A percentile compares a stretch with the other conserved stretches of the same genome.
Evolutionary conservation across 2,888 invertebrate genomes (phyloP).

Genomic region (Drosophila anceps): DNA sequence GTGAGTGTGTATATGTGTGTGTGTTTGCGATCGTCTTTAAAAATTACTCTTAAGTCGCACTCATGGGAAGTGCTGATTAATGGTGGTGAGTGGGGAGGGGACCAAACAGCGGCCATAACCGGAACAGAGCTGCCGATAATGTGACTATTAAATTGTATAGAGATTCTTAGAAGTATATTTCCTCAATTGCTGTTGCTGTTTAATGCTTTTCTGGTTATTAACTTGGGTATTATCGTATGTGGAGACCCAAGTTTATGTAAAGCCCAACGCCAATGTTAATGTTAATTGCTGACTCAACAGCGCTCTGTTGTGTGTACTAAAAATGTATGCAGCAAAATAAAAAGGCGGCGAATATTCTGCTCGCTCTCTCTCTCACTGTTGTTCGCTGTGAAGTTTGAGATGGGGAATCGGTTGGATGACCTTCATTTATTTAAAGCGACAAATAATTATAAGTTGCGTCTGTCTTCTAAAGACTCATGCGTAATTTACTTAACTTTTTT

Average conservation of each 20-base stretch:
- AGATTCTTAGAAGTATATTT: conserved; percentile 15
- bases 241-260: conserved; percentile 45
- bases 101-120: conserved; percentile 30
- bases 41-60: conserved; percentile 39
- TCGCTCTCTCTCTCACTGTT: conserved; percentile 1
- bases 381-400: conserved; percentile 23
- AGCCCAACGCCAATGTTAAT: conserved; percentile 31
- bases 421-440: conserved; percentile 22
- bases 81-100: conserved; percentile 2
- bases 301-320: conserved; percentile 41
- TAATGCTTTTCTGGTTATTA: conserved; percentile 52
- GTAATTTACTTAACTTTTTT: conserved; percentile 53
- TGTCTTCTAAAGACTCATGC: conserved; percentile 29
- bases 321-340: conserved; percentile 33
- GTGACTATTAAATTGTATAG: conserved; percentile 20
- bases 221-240: conserved; percentile 59
- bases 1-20: conserved; percentile 7
- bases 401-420: conserved; percentile 1
- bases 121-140: conserved; percentile 51
- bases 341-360: conserved; percentile 34
- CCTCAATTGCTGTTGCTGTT: background rate
- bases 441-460: conserved; percentile 18
- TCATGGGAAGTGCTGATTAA: conserved; percentile 58
- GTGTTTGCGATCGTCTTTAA: conserved; percentile 62
- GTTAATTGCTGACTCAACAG: conserved; percentile 42